A percentile compares a stretch with the other conserved stretches of the same genome.
Evolutionary conservation across 2,797 vertebrate genomes (phyloP).

Genomic region (Eleutherodactylus coqui): DNA sequence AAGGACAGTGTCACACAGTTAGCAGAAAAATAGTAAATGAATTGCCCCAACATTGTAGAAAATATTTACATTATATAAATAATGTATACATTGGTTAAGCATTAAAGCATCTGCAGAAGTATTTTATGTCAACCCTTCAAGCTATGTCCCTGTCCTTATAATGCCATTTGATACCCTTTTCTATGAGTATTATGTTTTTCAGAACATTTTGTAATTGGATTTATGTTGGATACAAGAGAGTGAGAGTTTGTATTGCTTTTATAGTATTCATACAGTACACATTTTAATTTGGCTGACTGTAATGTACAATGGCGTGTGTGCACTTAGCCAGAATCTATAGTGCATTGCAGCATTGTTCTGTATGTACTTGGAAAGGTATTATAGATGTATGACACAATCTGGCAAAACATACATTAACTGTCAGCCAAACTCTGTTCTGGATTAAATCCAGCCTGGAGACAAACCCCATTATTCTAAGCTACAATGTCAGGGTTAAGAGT

Average conservation of each 20-base stretch:
- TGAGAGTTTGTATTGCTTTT: not conserved
- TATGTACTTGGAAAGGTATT: constrained; percentile 42
- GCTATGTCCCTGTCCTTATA: too few relatives aligned
- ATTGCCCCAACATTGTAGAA: too few relatives aligned
- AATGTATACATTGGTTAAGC: not conserved
- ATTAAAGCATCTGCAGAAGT: too few relatives aligned
- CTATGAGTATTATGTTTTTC: not conserved
- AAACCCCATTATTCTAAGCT: constrained; percentile 8
- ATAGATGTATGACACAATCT: constrained; percentile 46
- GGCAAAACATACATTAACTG: constrained; percentile 16
- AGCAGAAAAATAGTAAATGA: too few relatives aligned
- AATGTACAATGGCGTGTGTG: not conserved
- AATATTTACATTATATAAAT: not conserved
- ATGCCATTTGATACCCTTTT: too few relatives aligned
- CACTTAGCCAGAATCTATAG: constrained; percentile 25
- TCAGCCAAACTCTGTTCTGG: constrained; percentile 35
- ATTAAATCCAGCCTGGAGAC: constrained; percentile 14
- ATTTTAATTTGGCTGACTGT: not conserved
- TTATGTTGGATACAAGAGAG: not conserved
- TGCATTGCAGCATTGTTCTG: constrained; percentile 38
- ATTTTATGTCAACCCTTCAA: too few relatives aligned
- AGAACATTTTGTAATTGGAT: not conserved
- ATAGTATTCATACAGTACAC: not conserved
- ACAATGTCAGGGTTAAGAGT: not conserved
- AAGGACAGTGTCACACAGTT: too few relatives aligned